Base-by-base conservation (phyloP, 1,140 invertebrate genomes). In the Cardiocondyla obscurior region DNA sequence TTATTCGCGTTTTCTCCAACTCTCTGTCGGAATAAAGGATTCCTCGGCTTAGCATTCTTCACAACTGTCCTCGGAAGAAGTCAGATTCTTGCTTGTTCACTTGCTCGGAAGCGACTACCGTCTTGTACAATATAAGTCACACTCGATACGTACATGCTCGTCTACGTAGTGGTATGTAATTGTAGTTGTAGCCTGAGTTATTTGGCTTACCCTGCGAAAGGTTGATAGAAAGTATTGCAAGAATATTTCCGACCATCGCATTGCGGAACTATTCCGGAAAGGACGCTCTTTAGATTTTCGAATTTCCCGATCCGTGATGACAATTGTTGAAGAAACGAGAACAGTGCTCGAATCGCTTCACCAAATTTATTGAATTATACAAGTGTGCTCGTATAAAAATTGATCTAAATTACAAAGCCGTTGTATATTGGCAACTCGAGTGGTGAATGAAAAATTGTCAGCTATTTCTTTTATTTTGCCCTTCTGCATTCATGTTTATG, bases 221-320 rank as follows among this genome's bases (percentile, higher is more conserved):
- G 57, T 72, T 69, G 76, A 81, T 79, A 84, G 57, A 88, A n/a
- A 89, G 62, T 89, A 88, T 58, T 62, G 46, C 76, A 84, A 84
- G 87, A 83, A 87, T 87, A 72, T 79, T 69, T 72, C 10, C 69
- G 44, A 69, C 53, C 12, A 22, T 62, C 51, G n/a, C n/a, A n/a
- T 58, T 25, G 73, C 28, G 64, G 25, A 87, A 86, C 28, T 67
- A 85, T 51, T 62, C 36, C 51, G n/a, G n/a, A n/a, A 36, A 28
- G 64, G 53, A 81, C 44, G 44, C 22, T 55, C 49, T 5, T 25
- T 46, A 19, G 64, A 60, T 81, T 85, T 85, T 85, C 70, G 55
- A 49, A 70, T 51, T 73, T 25, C 36, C 25, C 58, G 46, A 83
- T 77, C 19, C 36, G 30, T 25, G 10, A n/a, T 42, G 49, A 42